phyloP scores from a whole-genome alignment of 2,888 invertebrate species.

The Callyntrura sp. region DNA sequence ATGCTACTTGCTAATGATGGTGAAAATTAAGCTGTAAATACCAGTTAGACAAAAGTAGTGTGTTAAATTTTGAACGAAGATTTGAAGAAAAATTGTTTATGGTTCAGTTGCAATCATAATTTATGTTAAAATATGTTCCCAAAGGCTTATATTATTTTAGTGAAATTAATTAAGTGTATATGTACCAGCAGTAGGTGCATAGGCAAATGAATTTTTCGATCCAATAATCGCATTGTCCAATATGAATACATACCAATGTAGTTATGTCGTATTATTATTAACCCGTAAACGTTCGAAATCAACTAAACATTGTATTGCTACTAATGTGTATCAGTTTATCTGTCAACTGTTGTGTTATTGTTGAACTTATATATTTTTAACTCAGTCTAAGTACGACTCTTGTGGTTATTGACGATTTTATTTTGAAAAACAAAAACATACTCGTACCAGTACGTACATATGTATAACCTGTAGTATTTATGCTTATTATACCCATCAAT shows the following conservation, averaged over 20 bases:
- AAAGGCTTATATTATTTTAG: conserved; percentile 23
- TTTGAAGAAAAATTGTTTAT: conserved; percentile 17
- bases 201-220: no score
- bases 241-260: no score
- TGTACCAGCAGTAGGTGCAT: no score
- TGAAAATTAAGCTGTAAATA: conserved; percentile 65
- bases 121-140: conserved; percentile 35
- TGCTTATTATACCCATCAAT: conserved; percentile 28
- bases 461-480: conserved; percentile 20
- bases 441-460: neutral
- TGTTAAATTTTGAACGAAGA: neutral
- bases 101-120: conserved; percentile 28
- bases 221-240: no score
- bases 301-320: no score
- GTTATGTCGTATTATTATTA: no score
- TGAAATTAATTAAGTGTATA: neutral
- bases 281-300: no score
- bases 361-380: conserved; percentile 34
- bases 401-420: conserved; percentile 19
- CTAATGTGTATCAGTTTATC: neutral
- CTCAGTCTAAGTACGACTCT: neutral
- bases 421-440: neutral
- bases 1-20: neutral
- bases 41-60: conserved; percentile 12
- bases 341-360: conserved; percentile 21